Percentiles rank a stretch among this genome's conserved stretches.
phyloP scores from a whole-genome alignment of 1,140 invertebrate species.

The Diorhabda elongata region DNA sequence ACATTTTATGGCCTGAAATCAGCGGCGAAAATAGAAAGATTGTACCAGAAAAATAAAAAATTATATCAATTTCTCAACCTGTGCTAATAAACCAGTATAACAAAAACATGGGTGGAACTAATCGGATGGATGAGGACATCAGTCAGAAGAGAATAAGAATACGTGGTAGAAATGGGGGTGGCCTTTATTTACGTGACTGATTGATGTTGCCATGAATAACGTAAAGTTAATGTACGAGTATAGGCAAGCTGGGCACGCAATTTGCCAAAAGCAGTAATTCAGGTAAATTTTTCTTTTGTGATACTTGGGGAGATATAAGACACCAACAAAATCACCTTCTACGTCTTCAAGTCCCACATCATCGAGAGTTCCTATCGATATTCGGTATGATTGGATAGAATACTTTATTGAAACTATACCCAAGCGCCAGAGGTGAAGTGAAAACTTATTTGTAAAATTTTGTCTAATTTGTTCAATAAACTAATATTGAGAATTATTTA shows the following conservation, averaged over 20 bases:
- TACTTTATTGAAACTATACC: no score
- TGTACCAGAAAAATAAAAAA: neutral
- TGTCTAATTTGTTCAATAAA: no score
- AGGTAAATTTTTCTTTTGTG: no score
- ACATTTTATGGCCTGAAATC: neutral
- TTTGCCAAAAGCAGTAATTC: no score
- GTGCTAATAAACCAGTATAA: neutral
- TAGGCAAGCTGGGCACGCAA: neutral
- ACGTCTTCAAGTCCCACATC: no score
- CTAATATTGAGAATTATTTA: no score
- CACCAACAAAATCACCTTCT: no score
- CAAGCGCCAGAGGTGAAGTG: no score
- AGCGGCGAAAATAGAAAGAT: neutral
- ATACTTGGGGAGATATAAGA: no score
- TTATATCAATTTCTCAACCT: neutral
- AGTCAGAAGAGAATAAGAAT: conserved; percentile 6
- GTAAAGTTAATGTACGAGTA: neutral
- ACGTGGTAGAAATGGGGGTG: conserved; percentile 9
- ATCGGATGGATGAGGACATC: conserved; percentile 16
- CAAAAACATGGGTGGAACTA: conserved; percentile 13
- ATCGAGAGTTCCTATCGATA: no score
- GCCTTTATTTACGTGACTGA: neutral
- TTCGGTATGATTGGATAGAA: no score
- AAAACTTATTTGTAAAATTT: no score
- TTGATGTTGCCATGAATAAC: conserved; percentile 12